These are phyloP conservation scores for Oryzias dopingdopingensis DNA, from an alignment of 2,797 vertebrate genomes.

Conservation along the genomic window DNA sequence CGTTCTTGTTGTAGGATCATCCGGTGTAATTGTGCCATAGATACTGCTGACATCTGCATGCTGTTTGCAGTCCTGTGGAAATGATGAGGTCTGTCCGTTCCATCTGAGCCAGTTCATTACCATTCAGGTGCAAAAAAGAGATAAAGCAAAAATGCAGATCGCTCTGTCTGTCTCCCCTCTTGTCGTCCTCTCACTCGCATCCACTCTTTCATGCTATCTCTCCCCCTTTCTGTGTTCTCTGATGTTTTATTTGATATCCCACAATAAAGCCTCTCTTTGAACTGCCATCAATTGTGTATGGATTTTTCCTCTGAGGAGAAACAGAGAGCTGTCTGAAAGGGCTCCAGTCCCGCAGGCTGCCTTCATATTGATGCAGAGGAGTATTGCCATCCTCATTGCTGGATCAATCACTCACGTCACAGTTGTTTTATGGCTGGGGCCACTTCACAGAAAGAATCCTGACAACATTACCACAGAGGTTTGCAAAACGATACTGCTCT, in stretches of 20 bases:
- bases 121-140: constrained; percentile 76
- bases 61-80: constrained; percentile 60
- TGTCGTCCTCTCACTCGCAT: constrained; percentile 55
- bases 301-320: constrained; percentile 81
- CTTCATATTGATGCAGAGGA: constrained; percentile 80
- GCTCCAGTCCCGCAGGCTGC: constrained; percentile 78
- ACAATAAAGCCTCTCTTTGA: constrained; percentile 81
- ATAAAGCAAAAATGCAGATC: constrained; percentile 75
- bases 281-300: constrained; percentile 82
- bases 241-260: constrained; percentile 82
- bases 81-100: constrained; percentile 59
- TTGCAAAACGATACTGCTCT: constrained; percentile 77
- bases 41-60: constrained; percentile 67
- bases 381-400: constrained; percentile 81
- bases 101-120: constrained; percentile 69
- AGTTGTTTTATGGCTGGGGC: constrained; percentile 78
- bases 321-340: constrained; percentile 79
- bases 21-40: constrained; percentile 68
- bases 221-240: constrained; percentile 72
- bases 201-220: constrained; percentile 67
- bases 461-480: constrained; percentile 77
- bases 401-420: constrained; percentile 79
- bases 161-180: constrained; percentile 62
- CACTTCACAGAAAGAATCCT: constrained; percentile 78
- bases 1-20: constrained; percentile 43